Base-by-base conservation (phyloP, 2,888 invertebrate species). In the Pseudolycoriella hygida region DNA sequence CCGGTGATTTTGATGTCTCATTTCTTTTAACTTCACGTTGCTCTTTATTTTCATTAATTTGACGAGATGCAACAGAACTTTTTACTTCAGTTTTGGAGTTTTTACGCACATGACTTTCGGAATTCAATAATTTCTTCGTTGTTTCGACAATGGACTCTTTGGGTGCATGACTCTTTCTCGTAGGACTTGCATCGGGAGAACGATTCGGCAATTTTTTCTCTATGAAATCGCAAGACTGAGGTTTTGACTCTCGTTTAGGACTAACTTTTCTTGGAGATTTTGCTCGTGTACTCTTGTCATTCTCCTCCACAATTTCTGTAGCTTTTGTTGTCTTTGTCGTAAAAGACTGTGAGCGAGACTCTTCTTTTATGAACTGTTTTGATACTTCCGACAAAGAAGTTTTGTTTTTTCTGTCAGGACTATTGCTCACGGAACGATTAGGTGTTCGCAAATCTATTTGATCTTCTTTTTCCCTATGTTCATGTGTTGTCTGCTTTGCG, bases 171-270 rank as follows among this genome's bases (percentile, higher is more conserved):
- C 30, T 43, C 8, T 45, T 48, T 38, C 40, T 47, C 38, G 30
- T 47, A 45, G 39, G 51, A 49, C 34, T 34, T 10, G 12, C 11
- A 12, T 34, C 11, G 4, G 34, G 40, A 4, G 40, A 40, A 19
- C 42, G 42, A 19, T 42, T 42, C 19, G 20, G 42, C 17, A 12
- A 15, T 19, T 20, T 10, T 20, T 42, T 19, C 14, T 18, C n/a
- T 11, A 12, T n/a, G 3, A 8, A n/a, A 18, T 18, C 19, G 10
- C 19, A 8, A 15, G 39, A 40, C n/a, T 49, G 46, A 17, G 46
- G 19, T 12, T 45, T 30, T 32, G 43, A 12, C 31, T 43, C 32
- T 32, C 32, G 8, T 17, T 43, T 15, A 31, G 32, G 30, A 32
- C 14, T 43, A 31, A 32, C 14, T 43, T 31, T 17, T 14, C 30